phyloP scores from a whole-genome alignment of 2,113 vertebrate genomes.

The Narcine bancroftii region DNA sequence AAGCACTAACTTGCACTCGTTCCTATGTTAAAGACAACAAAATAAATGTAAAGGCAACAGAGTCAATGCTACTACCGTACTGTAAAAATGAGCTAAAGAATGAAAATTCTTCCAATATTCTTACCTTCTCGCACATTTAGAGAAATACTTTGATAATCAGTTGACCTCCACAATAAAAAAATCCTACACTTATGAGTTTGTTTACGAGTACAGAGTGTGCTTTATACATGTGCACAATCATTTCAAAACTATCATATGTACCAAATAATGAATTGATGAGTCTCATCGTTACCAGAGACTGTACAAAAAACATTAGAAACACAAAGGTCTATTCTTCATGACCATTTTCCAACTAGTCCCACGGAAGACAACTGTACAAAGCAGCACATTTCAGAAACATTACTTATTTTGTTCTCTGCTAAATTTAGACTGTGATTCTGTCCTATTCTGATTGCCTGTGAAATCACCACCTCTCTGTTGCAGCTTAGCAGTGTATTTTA shows the following conservation, averaged over 20 bases:
- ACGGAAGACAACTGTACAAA: no score
- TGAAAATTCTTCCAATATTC: neutral
- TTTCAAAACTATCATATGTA: neutral
- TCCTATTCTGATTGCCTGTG: neutral
- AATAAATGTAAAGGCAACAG: neutral
- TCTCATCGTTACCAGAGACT: neutral
- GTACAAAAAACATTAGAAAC: neutral
- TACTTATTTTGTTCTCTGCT: neutral
- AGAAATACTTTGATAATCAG: neutral
- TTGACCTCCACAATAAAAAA: neutral
- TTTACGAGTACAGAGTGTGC: neutral
- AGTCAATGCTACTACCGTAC: neutral
- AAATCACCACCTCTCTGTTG: neutral
- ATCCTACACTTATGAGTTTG: neutral
- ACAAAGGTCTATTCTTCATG: neutral
- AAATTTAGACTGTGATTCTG: neutral
- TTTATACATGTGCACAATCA: neutral
- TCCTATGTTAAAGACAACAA: no score
- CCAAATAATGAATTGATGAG: neutral
- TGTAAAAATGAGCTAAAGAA: neutral
- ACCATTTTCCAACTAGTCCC: neutral
- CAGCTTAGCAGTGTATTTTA: neutral
- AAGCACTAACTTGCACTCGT: no score
- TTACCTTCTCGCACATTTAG: neutral
- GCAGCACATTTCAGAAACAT: neutral